Conservation (phyloP, 2,888 invertebrate genomes). For the Phasia obesa region DNA sequence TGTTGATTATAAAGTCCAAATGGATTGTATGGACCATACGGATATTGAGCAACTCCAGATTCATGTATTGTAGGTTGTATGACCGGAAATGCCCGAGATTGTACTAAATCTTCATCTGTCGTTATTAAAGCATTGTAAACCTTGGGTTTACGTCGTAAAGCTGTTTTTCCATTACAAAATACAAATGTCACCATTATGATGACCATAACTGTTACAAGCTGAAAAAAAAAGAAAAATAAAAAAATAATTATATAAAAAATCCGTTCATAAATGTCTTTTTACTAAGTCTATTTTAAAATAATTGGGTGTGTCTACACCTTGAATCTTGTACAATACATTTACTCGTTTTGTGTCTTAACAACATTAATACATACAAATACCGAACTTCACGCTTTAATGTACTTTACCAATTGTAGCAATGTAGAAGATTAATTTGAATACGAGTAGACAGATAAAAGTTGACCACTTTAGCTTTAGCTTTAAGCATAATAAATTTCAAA, state of each 20-base stretch:
- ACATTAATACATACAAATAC: no score
- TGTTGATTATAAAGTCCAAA: conserved; percentile 79
- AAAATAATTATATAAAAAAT: no score
- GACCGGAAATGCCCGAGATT: conserved; percentile 89
- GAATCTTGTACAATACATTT: no score
- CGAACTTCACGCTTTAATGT: no score
- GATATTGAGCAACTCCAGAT: conserved; percentile 83
- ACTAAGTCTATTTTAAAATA: no score
- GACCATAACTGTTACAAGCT: conserved; percentile 75
- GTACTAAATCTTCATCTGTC: conserved; percentile 89
- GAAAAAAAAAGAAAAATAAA: conserved; percentile 53
- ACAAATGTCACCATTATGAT: conserved; percentile 25
- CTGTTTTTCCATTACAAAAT: conserved; percentile 52
- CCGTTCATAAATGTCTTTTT: no score
- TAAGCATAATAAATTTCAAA: no score
- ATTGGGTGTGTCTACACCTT: not conserved
- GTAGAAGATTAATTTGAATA: no score
- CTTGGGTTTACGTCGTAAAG: conserved; percentile 85
- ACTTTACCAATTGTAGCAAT: no score
- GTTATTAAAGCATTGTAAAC: conserved; percentile 92
- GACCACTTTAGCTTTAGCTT: no score
- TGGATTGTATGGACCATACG: conserved; percentile 79
- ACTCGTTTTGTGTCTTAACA: no score
- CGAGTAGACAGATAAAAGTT: no score
- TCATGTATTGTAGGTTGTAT: conserved; percentile 88